Conservation (phyloP, 2,797 vertebrate species). For the Chaetodon trifasciatus region DNA sequence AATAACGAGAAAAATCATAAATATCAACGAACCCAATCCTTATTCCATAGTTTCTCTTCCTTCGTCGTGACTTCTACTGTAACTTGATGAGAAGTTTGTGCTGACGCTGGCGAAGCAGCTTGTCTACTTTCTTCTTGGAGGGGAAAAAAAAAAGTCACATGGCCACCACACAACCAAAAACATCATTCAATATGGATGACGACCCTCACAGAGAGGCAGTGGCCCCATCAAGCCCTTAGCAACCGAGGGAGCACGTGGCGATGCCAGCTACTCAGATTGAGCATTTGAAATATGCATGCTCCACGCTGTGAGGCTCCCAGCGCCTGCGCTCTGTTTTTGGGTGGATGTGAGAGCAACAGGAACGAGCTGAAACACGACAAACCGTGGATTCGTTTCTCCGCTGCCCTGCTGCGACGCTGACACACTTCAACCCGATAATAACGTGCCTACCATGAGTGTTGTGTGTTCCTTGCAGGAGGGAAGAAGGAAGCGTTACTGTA, state of each 20-base stretch:
- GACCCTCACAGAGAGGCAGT: slow-evolving; percentile 15
- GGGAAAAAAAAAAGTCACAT: slow-evolving; percentile 41
- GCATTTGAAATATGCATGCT: slow-evolving; percentile 68
- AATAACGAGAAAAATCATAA: not conserved
- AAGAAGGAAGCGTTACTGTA: slow-evolving; percentile 20
- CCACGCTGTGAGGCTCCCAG: slow-evolving; percentile 40
- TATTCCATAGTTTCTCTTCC: not conserved
- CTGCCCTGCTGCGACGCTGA: slow-evolving; percentile 38
- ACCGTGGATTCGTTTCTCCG: not conserved
- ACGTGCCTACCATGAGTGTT: slow-evolving; percentile 2
- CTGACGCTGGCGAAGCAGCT: not conserved
- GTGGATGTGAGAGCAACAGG: slow-evolving; percentile 31
- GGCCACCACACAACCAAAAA: slow-evolving; percentile 28
- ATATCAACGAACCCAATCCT: not conserved
- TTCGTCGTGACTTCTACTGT: not conserved
- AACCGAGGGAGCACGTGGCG: slow-evolving; percentile 33
- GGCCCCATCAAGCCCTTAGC: slow-evolving; percentile 19
- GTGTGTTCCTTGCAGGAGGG: slow-evolving; percentile 8
- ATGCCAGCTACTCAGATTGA: slow-evolving; percentile 50
- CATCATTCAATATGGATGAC: slow-evolving; percentile 59
- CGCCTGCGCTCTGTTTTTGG: slow-evolving; percentile 26
- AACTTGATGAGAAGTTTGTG: slow-evolving; percentile 2
- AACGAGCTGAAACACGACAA: slow-evolving; percentile 34
- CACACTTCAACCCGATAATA: slow-evolving; percentile 31
- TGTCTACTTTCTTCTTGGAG: slow-evolving; percentile 7